These are phyloP conservation scores for Myiozetetes cayanensis DNA, from an alignment of 2,113 vertebrate species.

Conservation along the genomic window DNA sequence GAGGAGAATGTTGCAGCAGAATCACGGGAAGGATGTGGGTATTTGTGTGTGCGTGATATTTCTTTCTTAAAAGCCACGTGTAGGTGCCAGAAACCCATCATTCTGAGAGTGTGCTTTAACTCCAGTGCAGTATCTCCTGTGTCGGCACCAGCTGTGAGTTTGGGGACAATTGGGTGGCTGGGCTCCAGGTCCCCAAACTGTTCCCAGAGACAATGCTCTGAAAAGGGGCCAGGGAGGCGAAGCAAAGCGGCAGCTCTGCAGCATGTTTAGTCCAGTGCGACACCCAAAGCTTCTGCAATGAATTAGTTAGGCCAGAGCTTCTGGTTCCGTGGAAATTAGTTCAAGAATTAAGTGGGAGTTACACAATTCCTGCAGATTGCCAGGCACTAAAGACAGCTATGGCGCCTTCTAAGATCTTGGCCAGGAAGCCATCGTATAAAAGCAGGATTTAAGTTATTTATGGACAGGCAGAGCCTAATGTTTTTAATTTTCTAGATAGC, in stretches of 20 bases:
- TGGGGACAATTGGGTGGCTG: background rate
- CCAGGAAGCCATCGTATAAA: background rate
- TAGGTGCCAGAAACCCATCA: background rate
- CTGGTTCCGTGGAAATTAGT: background rate
- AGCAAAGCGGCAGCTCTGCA: background rate
- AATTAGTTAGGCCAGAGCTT: background rate
- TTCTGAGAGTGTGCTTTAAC: background rate
- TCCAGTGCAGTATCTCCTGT: background rate
- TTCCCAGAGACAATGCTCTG: background rate
- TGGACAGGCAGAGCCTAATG: background rate
- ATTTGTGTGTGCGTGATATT: rapidly evolving
- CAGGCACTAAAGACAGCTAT: background rate
- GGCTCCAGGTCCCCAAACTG: background rate
- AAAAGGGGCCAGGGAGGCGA: background rate
- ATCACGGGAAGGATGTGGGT: background rate
- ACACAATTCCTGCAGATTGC: background rate
- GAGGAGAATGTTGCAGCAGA: background rate
- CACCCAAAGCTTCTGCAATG: background rate
- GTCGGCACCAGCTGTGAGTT: background rate
- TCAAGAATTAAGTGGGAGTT: background rate
- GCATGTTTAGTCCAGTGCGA: background rate
- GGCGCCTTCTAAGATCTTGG: background rate
- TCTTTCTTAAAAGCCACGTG: background rate
- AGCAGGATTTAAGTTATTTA: slow-evolving; percentile 29
- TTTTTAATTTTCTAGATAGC: slow-evolving; percentile 24